Base-by-base conservation (phyloP, 2,888 invertebrate genomes). In the Nomada ferruginata region DNA sequence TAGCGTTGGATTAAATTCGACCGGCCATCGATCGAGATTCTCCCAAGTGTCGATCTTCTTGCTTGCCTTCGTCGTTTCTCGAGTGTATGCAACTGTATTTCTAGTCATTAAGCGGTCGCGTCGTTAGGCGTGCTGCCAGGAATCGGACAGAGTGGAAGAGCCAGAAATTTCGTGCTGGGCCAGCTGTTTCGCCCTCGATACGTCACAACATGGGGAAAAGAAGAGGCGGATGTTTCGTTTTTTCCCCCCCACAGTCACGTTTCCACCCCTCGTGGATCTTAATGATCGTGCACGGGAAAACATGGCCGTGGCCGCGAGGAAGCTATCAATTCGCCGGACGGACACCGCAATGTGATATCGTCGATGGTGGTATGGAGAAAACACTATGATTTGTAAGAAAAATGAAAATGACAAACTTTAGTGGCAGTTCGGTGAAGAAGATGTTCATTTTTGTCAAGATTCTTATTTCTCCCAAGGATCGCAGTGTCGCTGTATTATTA, bases 1-100 rank as follows among this genome's bases (percentile, higher is more conserved):
- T 75, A 81, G 76, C 72, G 76, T 44, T 42, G 73, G 76, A 86
- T 86, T 79, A 79, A 86, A 84, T 82, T 82, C 75, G 61, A 86
- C 65, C 72, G 55, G 18, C 29, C 52, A 18, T 4, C 55, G 18
- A 79, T 76, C 72, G 78, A 64, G 70, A 79, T 81, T 74, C 50
- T 60, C 63, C 20, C 15, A 23, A 20, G 23, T 36, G 66, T 76
- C 47, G 71, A 74, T 63, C 44, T 52, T 29, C 65, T 55, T 44
- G 23, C 20, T 57, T 26, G 23, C 57, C 59, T 68, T 60, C 36
- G 72, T 65, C 52, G 53, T 9, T 59, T 29, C n/a, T 36, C 69
- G 57, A 29, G 20, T 53, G 20, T 65, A 2, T 29, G 52, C 47
- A 60, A 64, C 53, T 65, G 59, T 50, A 73, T 71, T 59, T 53